These are phyloP conservation scores for Archaeoteleia sp. DNA, from an alignment of 2,888 invertebrate species.

Conservation along the genomic window DNA sequence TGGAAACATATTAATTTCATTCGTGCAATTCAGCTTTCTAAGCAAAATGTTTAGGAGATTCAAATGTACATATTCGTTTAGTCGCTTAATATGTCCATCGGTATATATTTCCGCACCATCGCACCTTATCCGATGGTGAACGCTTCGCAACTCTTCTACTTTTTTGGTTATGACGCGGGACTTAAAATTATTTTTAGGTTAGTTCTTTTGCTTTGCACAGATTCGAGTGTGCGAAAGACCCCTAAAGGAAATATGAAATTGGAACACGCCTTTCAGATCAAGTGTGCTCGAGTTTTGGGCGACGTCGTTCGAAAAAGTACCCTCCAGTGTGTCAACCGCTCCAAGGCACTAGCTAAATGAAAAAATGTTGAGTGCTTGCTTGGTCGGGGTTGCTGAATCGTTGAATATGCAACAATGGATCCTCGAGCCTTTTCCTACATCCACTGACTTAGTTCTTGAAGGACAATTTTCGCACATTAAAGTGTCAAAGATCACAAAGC, in stretches of 20 bases:
- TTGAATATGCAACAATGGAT: conserved; percentile 62
- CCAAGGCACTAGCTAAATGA: conserved; percentile 39
- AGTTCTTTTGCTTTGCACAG: conserved; percentile 24
- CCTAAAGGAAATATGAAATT: conserved; percentile 59
- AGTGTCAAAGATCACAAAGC: too few relatives aligned
- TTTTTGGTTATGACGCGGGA: background rate
- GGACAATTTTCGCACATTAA: too few relatives aligned
- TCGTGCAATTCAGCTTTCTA: conserved; percentile 42
- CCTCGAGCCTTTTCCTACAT: too few relatives aligned
- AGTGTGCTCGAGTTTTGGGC: conserved; percentile 51
- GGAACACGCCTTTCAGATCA: conserved; percentile 59
- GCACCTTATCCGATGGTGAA: too few relatives aligned
- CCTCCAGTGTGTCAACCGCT: conserved; percentile 47
- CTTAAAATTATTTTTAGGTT: conserved; percentile 1
- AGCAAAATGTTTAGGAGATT: conserved; percentile 8
- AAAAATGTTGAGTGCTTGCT: conserved; percentile 21
- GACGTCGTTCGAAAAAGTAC: conserved; percentile 48
- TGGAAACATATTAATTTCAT: conserved; percentile 38
- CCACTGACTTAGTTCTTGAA: too few relatives aligned
- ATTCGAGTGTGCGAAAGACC: conserved; percentile 27
- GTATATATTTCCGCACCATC: background rate
- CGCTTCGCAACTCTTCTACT: too few relatives aligned
- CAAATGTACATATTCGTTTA: too few relatives aligned
- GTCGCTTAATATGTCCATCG: conserved; percentile 23
- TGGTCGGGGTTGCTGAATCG: conserved; percentile 57